Base-by-base conservation (phyloP, 2,888 invertebrate genomes). In the Drosophila parthenogenetica region DNA sequence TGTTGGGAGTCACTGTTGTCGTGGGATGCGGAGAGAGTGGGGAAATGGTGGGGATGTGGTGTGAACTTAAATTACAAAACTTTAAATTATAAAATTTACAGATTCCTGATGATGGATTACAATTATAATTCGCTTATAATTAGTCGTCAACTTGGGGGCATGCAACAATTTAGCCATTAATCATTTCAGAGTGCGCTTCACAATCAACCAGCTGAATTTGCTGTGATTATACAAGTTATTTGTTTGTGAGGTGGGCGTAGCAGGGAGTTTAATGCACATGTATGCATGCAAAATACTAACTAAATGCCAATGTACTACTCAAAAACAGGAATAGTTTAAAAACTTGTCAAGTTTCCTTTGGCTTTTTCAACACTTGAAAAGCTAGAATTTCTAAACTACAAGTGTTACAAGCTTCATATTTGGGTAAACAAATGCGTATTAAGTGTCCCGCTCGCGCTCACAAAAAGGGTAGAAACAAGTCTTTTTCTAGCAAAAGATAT, bases 91-190 rank as follows among this genome's bases (percentile, higher is more conserved):
- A 2, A 39, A 25, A 48, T n/a, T 40, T n/a, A 40, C 37, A 57
- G 37, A 55, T 35, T 43, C 37, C 7, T 14, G 25, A 14, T 55
- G 54, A 55, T 55, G 32, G 32, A 55, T 55, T 17, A 46, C 22
- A 35, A 29, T 29, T 42, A 59, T 40, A 29, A 49, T 48, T 29
- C 16, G 40, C 48, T n/a, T n/a, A 49, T 58, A 59, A 49, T 49
- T 22, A 59, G 49, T 11, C 49, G 8, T 35, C 17, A 32, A n/a
- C 10, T 29, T 48, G 10, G 48, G 5, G 5, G 29, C 16, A 48
- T 32, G 48, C 48, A 48, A 48, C 29, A 35, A 49, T 35, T 49
- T 49, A 49, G 29, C 19, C n/a, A 49, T 42, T 57, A 13, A 57
- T 57, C 55, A 57, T 55, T 29, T 14, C 2, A 19, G 19, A 37